These are phyloP conservation scores for Ypsolopha scabrella DNA, from an alignment of 2,888 invertebrate species.

Conservation along the genomic window DNA sequence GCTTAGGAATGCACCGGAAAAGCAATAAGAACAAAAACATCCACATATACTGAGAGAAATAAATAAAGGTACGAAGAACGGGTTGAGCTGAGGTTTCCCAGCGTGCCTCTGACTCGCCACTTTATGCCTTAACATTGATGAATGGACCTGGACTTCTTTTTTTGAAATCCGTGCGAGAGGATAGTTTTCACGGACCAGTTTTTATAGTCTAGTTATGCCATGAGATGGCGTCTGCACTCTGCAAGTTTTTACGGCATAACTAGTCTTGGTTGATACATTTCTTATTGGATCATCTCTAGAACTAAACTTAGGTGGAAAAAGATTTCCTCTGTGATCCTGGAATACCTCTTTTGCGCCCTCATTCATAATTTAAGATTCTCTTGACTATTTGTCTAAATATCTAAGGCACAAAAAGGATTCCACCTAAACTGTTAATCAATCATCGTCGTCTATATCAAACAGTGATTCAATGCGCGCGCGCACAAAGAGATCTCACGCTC, in stretches of 20 bases:
- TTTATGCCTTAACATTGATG: slow-evolving; percentile 37
- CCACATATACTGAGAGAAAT: slow-evolving; percentile 54
- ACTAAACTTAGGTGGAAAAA: no score
- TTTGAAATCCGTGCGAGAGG: slow-evolving; percentile 28
- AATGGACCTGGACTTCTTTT: slow-evolving; percentile 47
- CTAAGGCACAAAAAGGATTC: no score
- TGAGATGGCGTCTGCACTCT: slow-evolving; percentile 6
- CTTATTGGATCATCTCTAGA: no score
- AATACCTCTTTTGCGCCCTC: no score
- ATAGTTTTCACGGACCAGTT: slow-evolving; percentile 31
- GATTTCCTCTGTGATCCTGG: no score
- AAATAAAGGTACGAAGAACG: slow-evolving; percentile 56
- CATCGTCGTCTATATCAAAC: slow-evolving; percentile 1
- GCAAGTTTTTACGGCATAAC: slow-evolving; percentile 15
- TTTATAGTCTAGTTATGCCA: slow-evolving; percentile 28
- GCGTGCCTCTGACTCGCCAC: slow-evolving; percentile 31
- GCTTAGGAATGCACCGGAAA: slow-evolving; percentile 63
- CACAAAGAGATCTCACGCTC: slow-evolving; percentile 51
- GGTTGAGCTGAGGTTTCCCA: slow-evolving; percentile 56
- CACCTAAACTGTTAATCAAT: background rate
- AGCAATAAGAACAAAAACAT: slow-evolving; percentile 58
- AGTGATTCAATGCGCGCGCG: slow-evolving; percentile 5
- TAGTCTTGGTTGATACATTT: background rate
- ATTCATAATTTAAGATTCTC: no score
- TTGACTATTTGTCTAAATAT: no score